phyloP scores from a whole-genome alignment of 2,797 vertebrate genomes.

The Acrocephalus scirpaceus region DNA sequence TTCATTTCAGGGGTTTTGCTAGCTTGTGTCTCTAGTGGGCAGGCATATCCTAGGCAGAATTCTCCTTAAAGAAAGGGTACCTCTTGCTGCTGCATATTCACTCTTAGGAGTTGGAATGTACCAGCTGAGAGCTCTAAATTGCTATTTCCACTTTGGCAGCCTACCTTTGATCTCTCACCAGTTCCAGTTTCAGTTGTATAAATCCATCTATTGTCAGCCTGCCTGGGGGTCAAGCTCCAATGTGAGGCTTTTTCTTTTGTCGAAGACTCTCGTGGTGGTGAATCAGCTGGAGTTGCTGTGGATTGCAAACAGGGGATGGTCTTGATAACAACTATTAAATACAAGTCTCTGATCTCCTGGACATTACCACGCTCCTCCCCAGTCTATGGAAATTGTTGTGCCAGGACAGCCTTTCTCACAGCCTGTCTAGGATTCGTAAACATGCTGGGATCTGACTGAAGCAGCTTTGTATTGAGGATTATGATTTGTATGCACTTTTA shows the following conservation, averaged over 20 bases:
- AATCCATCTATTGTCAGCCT: not conserved
- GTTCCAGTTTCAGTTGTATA: not conserved
- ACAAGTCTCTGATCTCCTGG: not conserved
- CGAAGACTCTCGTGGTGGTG: not conserved
- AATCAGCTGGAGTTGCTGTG: not conserved
- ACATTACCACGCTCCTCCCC: not conserved
- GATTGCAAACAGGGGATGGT: not conserved
- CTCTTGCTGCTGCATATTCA: not conserved
- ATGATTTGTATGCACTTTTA: constrained; percentile 56
- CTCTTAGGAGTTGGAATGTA: not conserved
- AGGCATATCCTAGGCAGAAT: not conserved
- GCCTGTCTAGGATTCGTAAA: constrained; percentile 8
- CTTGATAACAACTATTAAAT: not conserved
- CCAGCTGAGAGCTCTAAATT: not conserved
- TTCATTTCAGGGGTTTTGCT: not conserved
- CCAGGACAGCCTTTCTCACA: constrained; percentile 55
- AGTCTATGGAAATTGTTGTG: not conserved
- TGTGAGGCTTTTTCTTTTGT: not conserved
- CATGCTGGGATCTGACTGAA: constrained; percentile 20
- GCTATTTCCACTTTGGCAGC: not conserved
- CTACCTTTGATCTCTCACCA: constrained; percentile 1
- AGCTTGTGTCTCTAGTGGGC: not conserved
- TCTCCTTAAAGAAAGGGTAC: not conserved
- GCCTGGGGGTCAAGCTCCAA: not conserved
- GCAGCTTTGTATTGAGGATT: constrained; percentile 50